Conservation (phyloP, 2,113 vertebrate genomes). For the Corythornis madagascariensis region DNA sequence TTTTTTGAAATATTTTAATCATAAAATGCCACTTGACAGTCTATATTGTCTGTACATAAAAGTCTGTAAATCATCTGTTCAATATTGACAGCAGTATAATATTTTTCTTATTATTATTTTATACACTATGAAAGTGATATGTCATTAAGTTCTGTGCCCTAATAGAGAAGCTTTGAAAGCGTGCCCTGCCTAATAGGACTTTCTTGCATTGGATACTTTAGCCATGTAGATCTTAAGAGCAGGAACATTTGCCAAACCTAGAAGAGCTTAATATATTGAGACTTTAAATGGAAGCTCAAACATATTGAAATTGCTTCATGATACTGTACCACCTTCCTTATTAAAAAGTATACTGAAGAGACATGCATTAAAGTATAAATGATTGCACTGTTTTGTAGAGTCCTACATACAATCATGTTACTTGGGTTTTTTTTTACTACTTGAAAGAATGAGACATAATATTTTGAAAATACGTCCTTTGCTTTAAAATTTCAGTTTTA, state of each 20-base stretch:
- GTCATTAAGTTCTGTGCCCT: background rate
- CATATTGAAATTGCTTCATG: background rate
- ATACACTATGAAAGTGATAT: background rate
- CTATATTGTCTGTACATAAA: background rate
- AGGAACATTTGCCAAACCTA: background rate
- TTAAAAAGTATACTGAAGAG: background rate
- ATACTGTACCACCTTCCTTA: background rate
- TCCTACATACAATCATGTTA: background rate
- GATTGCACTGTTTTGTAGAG: background rate
- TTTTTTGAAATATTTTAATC: background rate
- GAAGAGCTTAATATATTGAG: background rate
- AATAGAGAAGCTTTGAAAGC: background rate
- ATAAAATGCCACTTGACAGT: background rate
- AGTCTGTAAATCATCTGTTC: background rate
- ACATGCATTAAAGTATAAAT: background rate
- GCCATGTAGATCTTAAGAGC: background rate
- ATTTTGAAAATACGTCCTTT: background rate
- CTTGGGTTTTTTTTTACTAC: background rate
- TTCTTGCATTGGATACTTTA: background rate
- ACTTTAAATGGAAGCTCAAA: background rate
- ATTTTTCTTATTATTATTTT: background rate
- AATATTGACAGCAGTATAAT: background rate
- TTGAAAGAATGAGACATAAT: background rate
- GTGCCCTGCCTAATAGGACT: background rate
- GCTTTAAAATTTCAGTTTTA: background rate